Conservation (phyloP, 2,888 invertebrate species). For the Tipula vernalis region DNA sequence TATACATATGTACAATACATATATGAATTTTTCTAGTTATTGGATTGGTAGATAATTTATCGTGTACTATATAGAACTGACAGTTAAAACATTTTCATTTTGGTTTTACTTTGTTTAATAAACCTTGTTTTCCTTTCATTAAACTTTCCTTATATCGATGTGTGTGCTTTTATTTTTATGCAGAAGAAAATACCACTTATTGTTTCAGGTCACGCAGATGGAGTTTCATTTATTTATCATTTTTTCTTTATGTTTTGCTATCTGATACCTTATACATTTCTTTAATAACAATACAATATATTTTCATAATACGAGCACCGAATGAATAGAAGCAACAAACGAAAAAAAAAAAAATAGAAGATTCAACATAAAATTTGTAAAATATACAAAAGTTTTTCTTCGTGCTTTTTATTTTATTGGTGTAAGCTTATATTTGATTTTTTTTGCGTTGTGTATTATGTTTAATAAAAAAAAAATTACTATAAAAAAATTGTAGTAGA, state of each 20-base stretch:
- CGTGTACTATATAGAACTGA: not conserved
- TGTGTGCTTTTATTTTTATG: not conserved
- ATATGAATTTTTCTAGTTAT: not conserved
- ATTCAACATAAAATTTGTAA: not conserved
- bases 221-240: not conserved
- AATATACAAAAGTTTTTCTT: not conserved
- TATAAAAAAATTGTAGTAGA: not conserved
- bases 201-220: constrained; percentile 4
- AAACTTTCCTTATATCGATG: not conserved
- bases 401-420: not conserved
- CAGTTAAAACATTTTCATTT: not conserved
- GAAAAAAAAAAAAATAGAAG: not conserved
- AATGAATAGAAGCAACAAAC: not conserved
- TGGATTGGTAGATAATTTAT: not conserved
- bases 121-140: not conserved
- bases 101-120: not conserved
- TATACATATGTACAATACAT: too few relatives aligned
- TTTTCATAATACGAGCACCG: not conserved
- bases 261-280: not conserved
- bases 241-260: not conserved
- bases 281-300: not conserved
- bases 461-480: not conserved
- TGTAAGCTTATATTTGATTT: not conserved
- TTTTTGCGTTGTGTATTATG: not conserved
- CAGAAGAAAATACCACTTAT: not conserved